Evolutionary conservation across 1,140 invertebrate species (phyloP).

Genomic region (Sycophaga agraensis): DNA sequence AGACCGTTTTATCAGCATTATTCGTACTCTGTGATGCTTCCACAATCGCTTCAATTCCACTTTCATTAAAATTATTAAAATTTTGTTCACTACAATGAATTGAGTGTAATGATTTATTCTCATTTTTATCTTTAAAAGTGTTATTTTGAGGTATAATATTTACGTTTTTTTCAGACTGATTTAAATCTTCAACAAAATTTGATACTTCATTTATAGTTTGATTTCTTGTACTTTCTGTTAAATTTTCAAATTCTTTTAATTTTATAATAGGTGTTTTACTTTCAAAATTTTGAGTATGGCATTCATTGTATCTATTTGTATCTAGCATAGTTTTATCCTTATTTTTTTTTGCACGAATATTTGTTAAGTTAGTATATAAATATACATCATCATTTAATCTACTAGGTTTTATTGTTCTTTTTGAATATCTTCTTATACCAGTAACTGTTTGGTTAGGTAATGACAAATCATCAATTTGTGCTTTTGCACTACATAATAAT

Average conservation of each 20-base stretch:
- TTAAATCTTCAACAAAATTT: slow-evolving; percentile 35
- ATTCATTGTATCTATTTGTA: background rate
- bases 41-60: slow-evolving; percentile 43
- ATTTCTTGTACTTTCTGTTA: too few species aligned
- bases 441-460: slow-evolving; percentile 6
- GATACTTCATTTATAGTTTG: slow-evolving; percentile 54
- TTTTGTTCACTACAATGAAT: slow-evolving; percentile 29
- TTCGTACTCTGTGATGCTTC: slow-evolving; percentile 40
- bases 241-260: background rate
- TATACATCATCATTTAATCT: slow-evolving; percentile 36
- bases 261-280: background rate
- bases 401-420: slow-evolving; percentile 40
- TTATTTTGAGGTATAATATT: background rate
- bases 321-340: slow-evolving; percentile 8
- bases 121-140: background rate
- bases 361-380: slow-evolving; percentile 27
- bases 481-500: background rate
- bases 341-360: slow-evolving; percentile 15
- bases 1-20: slow-evolving; percentile 9
- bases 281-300: background rate
- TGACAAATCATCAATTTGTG: background rate
- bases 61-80: slow-evolving; percentile 24
- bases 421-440: slow-evolving; percentile 30
- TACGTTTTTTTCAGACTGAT: slow-evolving; percentile 2
- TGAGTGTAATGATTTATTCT: slow-evolving; percentile 19